Base-by-base conservation (phyloP, 2,113 vertebrate species). In the Vidua macroura region DNA sequence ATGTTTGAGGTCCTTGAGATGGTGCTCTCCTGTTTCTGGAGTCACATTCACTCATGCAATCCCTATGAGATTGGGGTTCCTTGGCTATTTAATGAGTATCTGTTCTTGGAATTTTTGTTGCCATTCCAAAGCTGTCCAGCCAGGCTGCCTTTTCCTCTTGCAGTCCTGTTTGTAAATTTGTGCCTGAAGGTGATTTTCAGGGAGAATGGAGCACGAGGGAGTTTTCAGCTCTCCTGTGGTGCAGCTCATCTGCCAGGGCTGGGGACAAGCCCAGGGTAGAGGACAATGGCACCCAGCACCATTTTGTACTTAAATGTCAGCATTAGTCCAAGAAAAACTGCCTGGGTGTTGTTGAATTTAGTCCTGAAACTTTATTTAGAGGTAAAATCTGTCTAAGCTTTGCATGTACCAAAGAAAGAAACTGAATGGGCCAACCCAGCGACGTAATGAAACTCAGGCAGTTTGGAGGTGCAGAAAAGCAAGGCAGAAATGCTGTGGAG, bases 41-140 rank as follows among this genome's bases (percentile, higher is more conserved):
- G 37, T 59, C 31, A 7, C 2, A 1, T 60, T 93, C 11, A 23
- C 14, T 92, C 59, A 25, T 0, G 0, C 22, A 60, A 0, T 66
- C 23, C 25, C 31, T 37, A 6, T 1, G 48, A 51, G 33, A 15
- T 20, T 37, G 25, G 20, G 6, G 18, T 70, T 55, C 64, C 8
- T 46, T 67, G 43, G 5, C 43, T 59, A 19, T 64, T 39, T 73
- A 11, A 64, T 23, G 22, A 46, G 28, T 33, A n/a, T 25, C 43
- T 59, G 4, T 16, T 72, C 41, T 6, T 66, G 46, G 22, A 23
- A 13, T 52, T 48, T 60, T 76, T 78, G 22, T 19, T 58, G 56
- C 43, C 11, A 9, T 53, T 75, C 30, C 44, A 43, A 67, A 70
- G 44, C 43, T 84, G 33, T 33, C 12, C 27, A 43, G 44, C 35